Percentiles rank a stretch among this genome's conserved stretches.
Conservation (phyloP, 2,113 vertebrate genomes). For the Poicephalus meyeri region DNA sequence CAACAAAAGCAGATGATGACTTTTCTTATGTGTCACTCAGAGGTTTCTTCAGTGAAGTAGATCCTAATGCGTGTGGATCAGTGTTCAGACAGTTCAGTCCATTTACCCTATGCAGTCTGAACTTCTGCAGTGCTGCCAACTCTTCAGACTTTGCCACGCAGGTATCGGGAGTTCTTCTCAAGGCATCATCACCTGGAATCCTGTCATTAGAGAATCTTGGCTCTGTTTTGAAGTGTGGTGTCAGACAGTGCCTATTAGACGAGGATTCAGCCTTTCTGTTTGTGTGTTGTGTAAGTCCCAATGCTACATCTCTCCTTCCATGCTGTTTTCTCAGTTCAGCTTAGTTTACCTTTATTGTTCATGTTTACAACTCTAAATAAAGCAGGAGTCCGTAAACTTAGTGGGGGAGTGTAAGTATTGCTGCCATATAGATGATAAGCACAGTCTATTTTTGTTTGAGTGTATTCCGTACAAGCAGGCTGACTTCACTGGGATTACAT, state of each 20-base stretch:
- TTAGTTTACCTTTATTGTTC: neutral
- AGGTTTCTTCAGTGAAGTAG: neutral
- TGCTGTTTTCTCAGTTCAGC: neutral
- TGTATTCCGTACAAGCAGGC: neutral
- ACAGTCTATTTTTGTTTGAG: neutral
- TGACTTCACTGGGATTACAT: slow-evolving; percentile 43
- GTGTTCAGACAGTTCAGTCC: neutral
- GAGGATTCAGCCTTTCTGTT: neutral
- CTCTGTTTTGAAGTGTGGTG: accelerated
- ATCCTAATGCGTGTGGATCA: accelerated
- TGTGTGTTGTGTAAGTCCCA: no score
- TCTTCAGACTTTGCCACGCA: neutral
- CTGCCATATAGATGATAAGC: neutral
- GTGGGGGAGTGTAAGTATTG: neutral
- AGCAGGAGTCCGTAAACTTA: neutral
- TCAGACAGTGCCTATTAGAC: accelerated
- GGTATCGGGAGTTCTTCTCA: neutral
- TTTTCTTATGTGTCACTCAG: neutral
- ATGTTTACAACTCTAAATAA: neutral
- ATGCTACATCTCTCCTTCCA: accelerated
- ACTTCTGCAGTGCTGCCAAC: neutral
- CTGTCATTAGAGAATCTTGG: neutral
- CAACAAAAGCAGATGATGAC: neutral
- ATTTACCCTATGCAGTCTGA: neutral
- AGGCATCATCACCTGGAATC: neutral